phyloP scores from a whole-genome alignment of 2,797 vertebrate species.

The Amazona ochrocephala region DNA sequence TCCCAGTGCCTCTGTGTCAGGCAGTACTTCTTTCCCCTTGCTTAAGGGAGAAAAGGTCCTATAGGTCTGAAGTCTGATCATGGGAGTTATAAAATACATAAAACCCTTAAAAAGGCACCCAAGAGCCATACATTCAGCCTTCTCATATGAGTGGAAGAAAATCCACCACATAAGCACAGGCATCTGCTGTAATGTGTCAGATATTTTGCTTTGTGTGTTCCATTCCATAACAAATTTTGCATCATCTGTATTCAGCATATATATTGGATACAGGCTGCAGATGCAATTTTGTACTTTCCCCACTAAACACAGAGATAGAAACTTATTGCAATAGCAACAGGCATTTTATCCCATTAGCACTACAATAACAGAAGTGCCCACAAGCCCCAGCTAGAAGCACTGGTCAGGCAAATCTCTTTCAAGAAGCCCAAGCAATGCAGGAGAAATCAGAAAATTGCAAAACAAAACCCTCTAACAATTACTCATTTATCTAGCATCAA shows the following conservation, averaged over 20 bases:
- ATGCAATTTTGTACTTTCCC: background rate
- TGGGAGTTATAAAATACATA: background rate
- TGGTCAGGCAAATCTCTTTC: background rate
- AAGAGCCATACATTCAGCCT: background rate
- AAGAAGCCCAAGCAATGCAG: background rate
- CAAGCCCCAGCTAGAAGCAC: background rate
- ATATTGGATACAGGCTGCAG: background rate
- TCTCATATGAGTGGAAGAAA: background rate
- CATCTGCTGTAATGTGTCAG: background rate
- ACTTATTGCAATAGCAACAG: background rate
- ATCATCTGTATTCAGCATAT: background rate
- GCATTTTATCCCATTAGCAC: background rate
- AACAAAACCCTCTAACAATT: constrained; percentile 51
- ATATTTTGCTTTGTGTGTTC: background rate
- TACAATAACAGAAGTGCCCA: background rate
- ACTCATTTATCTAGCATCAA: constrained; percentile 60
- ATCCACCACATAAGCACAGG: background rate
- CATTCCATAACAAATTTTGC: background rate
- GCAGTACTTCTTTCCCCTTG: background rate
- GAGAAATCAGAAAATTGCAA: constrained; percentile 27
- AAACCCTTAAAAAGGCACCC: background rate
- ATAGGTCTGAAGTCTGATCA: background rate
- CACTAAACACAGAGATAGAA: background rate
- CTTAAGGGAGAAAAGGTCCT: background rate
- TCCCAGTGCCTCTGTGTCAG: background rate